A percentile compares a stretch with the other conserved stretches of the same genome.
Evolutionary conservation across 2,888 invertebrate species (phyloP).

Genomic region (Philhelius pedissequus): DNA sequence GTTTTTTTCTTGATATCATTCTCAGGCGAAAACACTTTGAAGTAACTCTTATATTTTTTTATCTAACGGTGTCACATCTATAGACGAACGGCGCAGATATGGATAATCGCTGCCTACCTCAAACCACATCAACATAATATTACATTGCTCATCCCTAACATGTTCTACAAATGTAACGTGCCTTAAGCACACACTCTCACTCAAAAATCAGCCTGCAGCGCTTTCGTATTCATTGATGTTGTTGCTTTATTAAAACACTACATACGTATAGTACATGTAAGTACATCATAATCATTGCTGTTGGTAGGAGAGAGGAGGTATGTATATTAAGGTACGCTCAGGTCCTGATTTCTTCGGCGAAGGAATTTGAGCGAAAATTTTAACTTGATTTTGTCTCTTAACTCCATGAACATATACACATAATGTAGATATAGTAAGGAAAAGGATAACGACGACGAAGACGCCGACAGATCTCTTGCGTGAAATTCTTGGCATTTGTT

Average conservation of each 20-base stretch:
- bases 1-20: conserved; percentile 37
- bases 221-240: conserved; percentile 54
- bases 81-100: neutral
- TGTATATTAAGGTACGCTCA: no score
- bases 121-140: neutral
- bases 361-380: conserved; percentile 60
- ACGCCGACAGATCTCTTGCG: conserved; percentile 35
- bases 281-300: conserved; percentile 19
- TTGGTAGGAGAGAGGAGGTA: no score
- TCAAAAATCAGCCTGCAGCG: conserved; percentile 11
- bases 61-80: conserved; percentile 27
- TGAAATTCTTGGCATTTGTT: conserved; percentile 61
- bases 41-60: conserved; percentile 55
- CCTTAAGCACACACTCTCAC: conserved; percentile 5
- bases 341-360: conserved; percentile 7
- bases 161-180: conserved; percentile 43
- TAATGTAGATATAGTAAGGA: neutral
- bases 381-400: conserved; percentile 50
- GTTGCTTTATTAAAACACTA: conserved; percentile 34
- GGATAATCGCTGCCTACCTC: conserved; percentile 3
- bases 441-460: neutral
- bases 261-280: conserved; percentile 18
- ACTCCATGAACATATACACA: neutral
- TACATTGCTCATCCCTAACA: conserved; percentile 22
- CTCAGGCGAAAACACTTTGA: conserved; percentile 57